Base-by-base conservation (phyloP, 2,113 vertebrate genomes). In the Nothocercus nigrocapillus region DNA sequence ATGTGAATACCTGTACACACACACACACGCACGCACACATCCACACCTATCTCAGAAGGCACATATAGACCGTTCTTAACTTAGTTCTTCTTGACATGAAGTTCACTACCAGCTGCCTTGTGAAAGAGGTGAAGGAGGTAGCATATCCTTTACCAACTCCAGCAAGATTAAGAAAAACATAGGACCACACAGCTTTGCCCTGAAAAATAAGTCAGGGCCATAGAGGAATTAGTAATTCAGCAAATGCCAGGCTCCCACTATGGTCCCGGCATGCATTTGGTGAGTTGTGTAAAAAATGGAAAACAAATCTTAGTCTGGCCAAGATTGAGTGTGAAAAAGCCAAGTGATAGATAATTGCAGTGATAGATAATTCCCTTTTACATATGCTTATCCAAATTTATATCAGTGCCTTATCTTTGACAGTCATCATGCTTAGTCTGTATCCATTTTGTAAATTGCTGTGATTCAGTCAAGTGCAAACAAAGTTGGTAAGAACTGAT, bases 401-500 rank as follows among this genome's bases (percentile, higher is more conserved):
- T 76, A 54, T 47, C 56, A 44, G 15, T 51, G 32, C 21, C 0
- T 0, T 74, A 56, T 70, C 79, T 96, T 20, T 84, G 51, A 56
- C 44, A 49, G 83, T 90, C 38, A 78, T 0, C 34, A 15, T 87
- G 54, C 62, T 87, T 87, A 76, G 40, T 13, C 70, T 58, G n/a
- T 80, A 73, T 27, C 25, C 9, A 28, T 79, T 77, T 87, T 67
- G 20, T 3, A 89, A 73, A 77, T 59, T 85, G 82, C 62, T 85
- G 0, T 75, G 51, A 53, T 81, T 92, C 70, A 87, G 19, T 80
- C 66, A 86, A 86, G 80, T 79, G 63, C 76, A 40, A 92, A 58
- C 62, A 28, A 93, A 91, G 64, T 78, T 83, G 34, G 32, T 95
- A 56, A 86, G 73, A 94, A 51, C 47, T 68, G 51, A 72, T 89